Base-by-base conservation (phyloP, 2,797 vertebrate genomes). In the Bufotes viridis region DNA sequence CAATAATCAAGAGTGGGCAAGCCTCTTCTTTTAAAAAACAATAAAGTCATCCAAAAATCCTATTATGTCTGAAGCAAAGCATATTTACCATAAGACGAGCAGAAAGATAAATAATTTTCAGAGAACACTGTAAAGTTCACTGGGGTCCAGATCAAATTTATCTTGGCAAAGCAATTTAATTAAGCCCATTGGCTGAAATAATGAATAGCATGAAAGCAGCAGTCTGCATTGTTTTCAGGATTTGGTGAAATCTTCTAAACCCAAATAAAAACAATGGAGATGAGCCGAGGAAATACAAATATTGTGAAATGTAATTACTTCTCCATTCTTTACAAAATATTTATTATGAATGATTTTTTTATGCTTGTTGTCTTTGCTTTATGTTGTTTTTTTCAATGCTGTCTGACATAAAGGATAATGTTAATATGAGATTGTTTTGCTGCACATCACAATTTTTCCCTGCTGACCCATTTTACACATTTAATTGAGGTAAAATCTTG, bases 81-180 rank as follows among this genome's bases (percentile, higher is more conserved):
- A 78, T 85, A 85, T 74, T 78, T 84, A 18, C 58, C n/a, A 22
- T 75, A 53, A 51, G 29, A 65, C 26, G 72, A 60, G 78, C 20
- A n/a, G 78, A 11, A 49, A 61, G 24, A 78, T 82, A 61, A 75
- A 84, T 75, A 26, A 75, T 75, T 26, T 72, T 82, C 12, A 81
- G 65, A 61, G 29, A 12, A 69, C 63, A 81, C 69, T 53, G 67
- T 24, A 87, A 87, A 87, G 86, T 72, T 87, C 86, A 82, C 86
- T 55, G 42, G 69, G 58, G 79, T 81, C 69, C 63, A 61, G 57
- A 87, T 87, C 86, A 63, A 81, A 87, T 87, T 75, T 82, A 87
- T 87, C 79, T 81, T 49, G 20, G 70, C n/a, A 82, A 87, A 82
- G 86, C 79, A 87, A 74, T 87, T 87, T 82, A 81, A 87, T 87